phyloP scores from a whole-genome alignment of 2,113 vertebrate genomes.

The Nothobranchius furzeri region DNA sequence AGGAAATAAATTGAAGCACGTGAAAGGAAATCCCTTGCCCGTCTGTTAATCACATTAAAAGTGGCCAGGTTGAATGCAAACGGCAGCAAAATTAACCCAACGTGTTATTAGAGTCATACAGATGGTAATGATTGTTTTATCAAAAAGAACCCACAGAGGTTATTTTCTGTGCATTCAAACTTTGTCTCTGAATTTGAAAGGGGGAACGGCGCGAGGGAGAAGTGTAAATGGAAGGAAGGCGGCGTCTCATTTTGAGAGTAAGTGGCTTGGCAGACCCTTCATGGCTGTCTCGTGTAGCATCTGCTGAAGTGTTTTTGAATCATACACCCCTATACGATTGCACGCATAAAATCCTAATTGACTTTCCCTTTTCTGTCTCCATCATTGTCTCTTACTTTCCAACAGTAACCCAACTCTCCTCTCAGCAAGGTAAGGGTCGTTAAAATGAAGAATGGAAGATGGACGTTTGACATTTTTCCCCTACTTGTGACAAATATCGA shows the following conservation, averaged over 20 bases:
- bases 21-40: conserved; percentile 73
- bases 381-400: conserved; percentile 46
- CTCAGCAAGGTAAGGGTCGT: conserved; percentile 76
- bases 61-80: conserved; percentile 52
- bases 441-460: conserved; percentile 31
- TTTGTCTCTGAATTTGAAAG: conserved; percentile 63
- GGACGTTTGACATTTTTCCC: conserved; percentile 6
- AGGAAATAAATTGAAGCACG: conserved; percentile 70
- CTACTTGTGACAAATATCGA: conserved; percentile 19
- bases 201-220: conserved; percentile 62
- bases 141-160: conserved; percentile 40
- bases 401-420: conserved; percentile 77
- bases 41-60: conserved; percentile 73
- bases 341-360: conserved; percentile 71
- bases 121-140: conserved; percentile 63
- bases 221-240: conserved; percentile 76
- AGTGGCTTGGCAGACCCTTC: conserved; percentile 74
- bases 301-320: conserved; percentile 73
- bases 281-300: conserved; percentile 63
- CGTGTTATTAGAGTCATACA: conserved; percentile 63
- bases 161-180: conserved; percentile 56
- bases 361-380: conserved; percentile 62
- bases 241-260: conserved; percentile 84
- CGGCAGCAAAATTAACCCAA: conserved; percentile 61
- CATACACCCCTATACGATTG: conserved; percentile 57